These are phyloP conservation scores for Acleris sparsana DNA, from an alignment of 2,888 invertebrate genomes.

Conservation along the genomic window DNA sequence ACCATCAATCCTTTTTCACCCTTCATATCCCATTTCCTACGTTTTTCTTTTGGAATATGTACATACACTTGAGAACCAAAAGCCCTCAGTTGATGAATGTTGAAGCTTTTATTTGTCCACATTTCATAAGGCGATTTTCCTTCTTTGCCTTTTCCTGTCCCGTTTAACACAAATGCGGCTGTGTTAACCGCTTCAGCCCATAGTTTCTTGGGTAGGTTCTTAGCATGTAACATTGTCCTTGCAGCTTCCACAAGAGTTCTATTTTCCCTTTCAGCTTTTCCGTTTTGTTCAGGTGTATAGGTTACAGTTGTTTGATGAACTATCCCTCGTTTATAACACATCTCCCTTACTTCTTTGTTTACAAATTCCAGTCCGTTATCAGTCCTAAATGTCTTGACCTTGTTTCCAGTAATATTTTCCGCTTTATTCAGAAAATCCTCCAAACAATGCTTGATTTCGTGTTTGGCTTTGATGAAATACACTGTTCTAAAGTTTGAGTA, in stretches of 20 bases:
- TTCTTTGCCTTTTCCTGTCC: neutral
- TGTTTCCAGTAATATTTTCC: slow-evolving; percentile 47
- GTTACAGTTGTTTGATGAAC: no score
- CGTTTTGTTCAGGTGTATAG: slow-evolving; percentile 60
- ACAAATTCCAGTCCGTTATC: slow-evolving; percentile 50
- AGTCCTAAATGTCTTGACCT: slow-evolving; percentile 42
- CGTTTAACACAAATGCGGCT: slow-evolving; percentile 19
- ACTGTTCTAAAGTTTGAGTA: slow-evolving; percentile 35
- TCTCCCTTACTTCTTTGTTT: slow-evolving; percentile 42
- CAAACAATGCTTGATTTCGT: slow-evolving; percentile 29
- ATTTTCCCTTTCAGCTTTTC: slow-evolving; percentile 53
- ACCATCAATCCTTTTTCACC: slow-evolving; percentile 16
- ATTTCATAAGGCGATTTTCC: no score
- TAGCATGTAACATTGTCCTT: slow-evolving; percentile 39
- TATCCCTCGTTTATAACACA: slow-evolving; percentile 44
- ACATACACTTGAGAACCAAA: neutral
- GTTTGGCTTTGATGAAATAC: slow-evolving; percentile 38
- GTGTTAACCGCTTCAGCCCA: slow-evolving; percentile 41
- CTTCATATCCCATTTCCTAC: slow-evolving; percentile 11
- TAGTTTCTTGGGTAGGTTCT: slow-evolving; percentile 33
- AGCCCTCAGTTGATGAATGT: no score
- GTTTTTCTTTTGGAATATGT: slow-evolving; percentile 12
- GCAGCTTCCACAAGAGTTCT: slow-evolving; percentile 52
- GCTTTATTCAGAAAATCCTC: slow-evolving; percentile 39
- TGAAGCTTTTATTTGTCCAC: no score